Evolutionary conservation across 1,140 invertebrate species (phyloP), one percentile per base, ranked within the genome.

Genomic region (Carposina sasakii): DNA sequence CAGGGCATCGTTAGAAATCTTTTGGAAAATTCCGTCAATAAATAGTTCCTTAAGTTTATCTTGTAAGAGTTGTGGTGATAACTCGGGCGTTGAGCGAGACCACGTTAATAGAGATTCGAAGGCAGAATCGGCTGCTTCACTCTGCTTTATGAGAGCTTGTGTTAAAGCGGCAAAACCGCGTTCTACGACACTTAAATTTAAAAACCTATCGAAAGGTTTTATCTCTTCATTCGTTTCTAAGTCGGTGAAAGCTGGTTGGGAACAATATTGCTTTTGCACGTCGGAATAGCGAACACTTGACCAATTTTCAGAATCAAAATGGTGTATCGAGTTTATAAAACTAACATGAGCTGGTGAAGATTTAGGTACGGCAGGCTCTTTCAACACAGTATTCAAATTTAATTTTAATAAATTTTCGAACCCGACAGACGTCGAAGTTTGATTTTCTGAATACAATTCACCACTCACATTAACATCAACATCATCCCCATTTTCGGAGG

Each of bases 341-440:
- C 33, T 12, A 6, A 44, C 17, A 17, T 19, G 42, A 10, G 10
- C 22, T 4, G 26, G 42, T 3, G 8, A 33, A 12, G 42, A 44
- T 44, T 44, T 44, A 0, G 26, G 26, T 4, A 44, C 13, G 0
- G 42, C 2, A 4, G 42, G 42, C 22, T 44, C 42, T 33, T 44
- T 44, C 17, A 44, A 21, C 17, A 44, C 26, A 2, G 42, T 44
- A 22, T 44, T 31, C 1, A 44, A 33, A 3, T 26, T 4, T 6
- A 44, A 33, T 30, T 44, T 30, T 8, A 31, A 20, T 2, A 10
- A 0, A 20, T 5, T 19, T n/a, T n/a, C n/a, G 12, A 19, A 5
- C 2, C 15, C 16, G 4, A 36, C 33, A n/a, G n/a, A n/a, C 12
- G n/a, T 17, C 12, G 2, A 9, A 3, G 16, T 9, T 9, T 19